phyloP scores from a whole-genome alignment of 2,113 vertebrate genomes.

The Nesoenas mayeri region DNA sequence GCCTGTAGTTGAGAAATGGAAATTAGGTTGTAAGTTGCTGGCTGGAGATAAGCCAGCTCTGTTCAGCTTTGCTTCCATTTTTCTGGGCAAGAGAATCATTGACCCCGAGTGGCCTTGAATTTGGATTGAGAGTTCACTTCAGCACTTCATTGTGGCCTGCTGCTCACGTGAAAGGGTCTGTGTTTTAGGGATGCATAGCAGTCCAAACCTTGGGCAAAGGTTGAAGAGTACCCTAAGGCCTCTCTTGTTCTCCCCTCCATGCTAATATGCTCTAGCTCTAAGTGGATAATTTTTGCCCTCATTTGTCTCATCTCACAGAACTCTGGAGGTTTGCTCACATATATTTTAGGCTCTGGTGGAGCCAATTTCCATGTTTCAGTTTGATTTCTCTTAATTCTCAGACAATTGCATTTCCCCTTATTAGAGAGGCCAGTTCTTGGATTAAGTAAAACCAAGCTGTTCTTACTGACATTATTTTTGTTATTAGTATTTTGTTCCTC shows the following conservation, averaged over 20 bases:
- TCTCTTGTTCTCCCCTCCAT: neutral
- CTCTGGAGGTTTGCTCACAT: constrained; percentile 1
- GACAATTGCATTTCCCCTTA: neutral
- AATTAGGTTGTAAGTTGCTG: neutral
- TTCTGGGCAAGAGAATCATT: neutral
- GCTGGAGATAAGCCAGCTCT: neutral
- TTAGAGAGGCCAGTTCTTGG: neutral
- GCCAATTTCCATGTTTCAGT: neutral
- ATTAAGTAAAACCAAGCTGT: neutral
- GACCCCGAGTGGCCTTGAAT: neutral
- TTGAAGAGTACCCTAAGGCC: neutral
- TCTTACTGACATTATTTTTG: neutral
- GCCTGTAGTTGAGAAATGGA: neutral
- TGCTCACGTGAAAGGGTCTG: neutral
- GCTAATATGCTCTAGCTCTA: neutral
- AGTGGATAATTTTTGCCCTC: constrained; percentile 11
- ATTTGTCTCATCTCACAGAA: constrained; percentile 2
- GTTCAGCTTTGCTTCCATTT: neutral
- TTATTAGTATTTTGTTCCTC: neutral
- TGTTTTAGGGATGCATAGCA: neutral
- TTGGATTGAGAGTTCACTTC: neutral
- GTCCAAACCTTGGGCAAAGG: neutral
- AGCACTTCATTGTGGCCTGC: neutral
- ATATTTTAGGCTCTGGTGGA: constrained; percentile 17
- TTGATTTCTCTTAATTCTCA: constrained; percentile 7